Evolutionary conservation across 2,888 invertebrate species (phyloP).

Genomic region (Pandemis corylana): DNA sequence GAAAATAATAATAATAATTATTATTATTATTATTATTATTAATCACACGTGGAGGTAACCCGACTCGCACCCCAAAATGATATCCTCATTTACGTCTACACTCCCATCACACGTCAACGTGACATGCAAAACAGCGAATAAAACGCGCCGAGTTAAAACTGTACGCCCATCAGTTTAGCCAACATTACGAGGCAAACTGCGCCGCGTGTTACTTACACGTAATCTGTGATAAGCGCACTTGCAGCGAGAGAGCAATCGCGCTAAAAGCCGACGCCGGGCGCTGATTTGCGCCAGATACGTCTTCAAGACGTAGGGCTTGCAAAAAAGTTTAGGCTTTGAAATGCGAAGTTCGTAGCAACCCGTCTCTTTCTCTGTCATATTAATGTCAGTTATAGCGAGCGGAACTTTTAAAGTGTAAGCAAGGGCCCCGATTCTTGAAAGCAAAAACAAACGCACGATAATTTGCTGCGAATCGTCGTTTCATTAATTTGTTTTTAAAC

Average conservation of each 20-base stretch:
- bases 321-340: background rate
- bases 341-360: no score
- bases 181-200: conserved; percentile 36
- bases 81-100: background rate
- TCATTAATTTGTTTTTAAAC: no score
- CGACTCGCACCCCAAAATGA: no score
- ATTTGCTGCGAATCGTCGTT: no score
- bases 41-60: no score
- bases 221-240: conserved; percentile 34
- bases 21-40: no score
- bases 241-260: conserved; percentile 38
- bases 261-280: conserved; percentile 36
- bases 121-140: conserved; percentile 6
- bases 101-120: background rate
- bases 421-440: no score
- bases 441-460: no score
- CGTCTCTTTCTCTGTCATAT: no score
- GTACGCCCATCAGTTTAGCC: conserved; percentile 29
- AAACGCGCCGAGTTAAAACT: conserved; percentile 4
- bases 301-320: conserved; percentile 32
- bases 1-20: no score
- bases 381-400: no score
- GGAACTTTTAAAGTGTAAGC: no score
- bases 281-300: conserved; percentile 31
- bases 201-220: conserved; percentile 23